A percentile compares a stretch with the other conserved stretches of the same genome.
Conservation (phyloP, 2,113 vertebrate species). For the Hemicordylus capensis region DNA sequence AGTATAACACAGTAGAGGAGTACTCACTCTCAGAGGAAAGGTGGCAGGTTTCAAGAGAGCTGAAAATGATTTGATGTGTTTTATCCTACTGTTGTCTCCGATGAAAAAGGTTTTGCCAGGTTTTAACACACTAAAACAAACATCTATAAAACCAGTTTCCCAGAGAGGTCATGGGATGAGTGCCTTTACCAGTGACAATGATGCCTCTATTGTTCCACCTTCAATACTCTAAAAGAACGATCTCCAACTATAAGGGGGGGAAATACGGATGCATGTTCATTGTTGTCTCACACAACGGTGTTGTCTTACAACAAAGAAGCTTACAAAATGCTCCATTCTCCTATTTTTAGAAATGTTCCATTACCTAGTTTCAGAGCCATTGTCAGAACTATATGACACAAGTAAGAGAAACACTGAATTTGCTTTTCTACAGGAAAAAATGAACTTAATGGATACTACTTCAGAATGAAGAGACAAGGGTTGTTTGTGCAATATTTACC, state of each 20-base stretch:
- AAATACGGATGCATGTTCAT: background rate
- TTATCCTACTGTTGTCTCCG: background rate
- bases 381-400: slow-evolving; percentile 41
- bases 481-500: slow-evolving; percentile 55
- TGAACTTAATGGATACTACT: slow-evolving; percentile 39
- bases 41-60: background rate
- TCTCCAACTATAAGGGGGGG: background rate
- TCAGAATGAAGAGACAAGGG: slow-evolving; percentile 57
- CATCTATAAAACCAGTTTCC: background rate
- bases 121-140: background rate
- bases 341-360: background rate
- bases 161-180: background rate
- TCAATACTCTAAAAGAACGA: background rate
- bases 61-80: background rate
- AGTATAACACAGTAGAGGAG: no score
- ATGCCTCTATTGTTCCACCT: background rate
- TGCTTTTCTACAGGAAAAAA: slow-evolving; percentile 49
- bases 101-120: background rate
- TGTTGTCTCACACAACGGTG: no score
- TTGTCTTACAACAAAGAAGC: background rate
- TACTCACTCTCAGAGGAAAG: background rate
- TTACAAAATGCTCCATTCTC: background rate
- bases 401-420: slow-evolving; percentile 49
- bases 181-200: background rate
- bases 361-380: background rate